Evolutionary conservation across 2,888 invertebrate genomes (phyloP).

Genomic region (Agonopterix alstromeriana): DNA sequence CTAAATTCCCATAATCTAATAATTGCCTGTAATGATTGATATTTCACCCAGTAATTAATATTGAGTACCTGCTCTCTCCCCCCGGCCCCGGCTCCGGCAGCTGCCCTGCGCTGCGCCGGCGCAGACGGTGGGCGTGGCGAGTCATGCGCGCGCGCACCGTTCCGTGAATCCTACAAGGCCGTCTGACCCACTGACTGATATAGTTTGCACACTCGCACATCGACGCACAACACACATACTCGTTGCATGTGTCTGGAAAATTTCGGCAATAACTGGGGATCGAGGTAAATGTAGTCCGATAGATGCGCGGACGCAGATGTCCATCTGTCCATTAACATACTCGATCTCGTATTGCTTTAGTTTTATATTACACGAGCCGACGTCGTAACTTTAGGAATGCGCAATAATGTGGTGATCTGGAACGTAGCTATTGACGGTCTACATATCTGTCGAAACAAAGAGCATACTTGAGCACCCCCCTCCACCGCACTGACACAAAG

Average conservation of each 20-base stretch:
- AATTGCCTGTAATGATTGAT: background rate
- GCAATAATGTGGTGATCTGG: background rate
- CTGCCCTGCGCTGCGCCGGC: constrained; percentile 9
- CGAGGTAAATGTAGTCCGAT: background rate
- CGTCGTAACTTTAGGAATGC: background rate
- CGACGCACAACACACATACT: background rate
- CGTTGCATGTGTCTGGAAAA: background rate
- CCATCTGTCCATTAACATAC: background rate
- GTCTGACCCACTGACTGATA: constrained; percentile 54
- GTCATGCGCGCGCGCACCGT: constrained; percentile 39
- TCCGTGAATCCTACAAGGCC: constrained; percentile 50
- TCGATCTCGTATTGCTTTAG: background rate
- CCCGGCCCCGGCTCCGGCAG: background rate
- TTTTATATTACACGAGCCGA: background rate
- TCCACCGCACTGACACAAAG: too few species aligned
- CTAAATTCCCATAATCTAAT: background rate
- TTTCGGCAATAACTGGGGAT: constrained; percentile 1
- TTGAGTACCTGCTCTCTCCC: background rate
- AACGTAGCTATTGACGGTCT: background rate
- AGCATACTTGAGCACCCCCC: too few species aligned
- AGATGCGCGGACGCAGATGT: background rate
- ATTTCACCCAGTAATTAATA: background rate
- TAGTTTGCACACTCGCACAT: constrained; percentile 22
- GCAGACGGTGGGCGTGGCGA: constrained; percentile 30
- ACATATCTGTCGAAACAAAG: too few species aligned